Percentiles rank a stretch among this genome's conserved stretches.
These are phyloP conservation scores for Chionoecetes opilio DNA, from an alignment of 1,140 invertebrate genomes.

Conservation along the genomic window DNA sequence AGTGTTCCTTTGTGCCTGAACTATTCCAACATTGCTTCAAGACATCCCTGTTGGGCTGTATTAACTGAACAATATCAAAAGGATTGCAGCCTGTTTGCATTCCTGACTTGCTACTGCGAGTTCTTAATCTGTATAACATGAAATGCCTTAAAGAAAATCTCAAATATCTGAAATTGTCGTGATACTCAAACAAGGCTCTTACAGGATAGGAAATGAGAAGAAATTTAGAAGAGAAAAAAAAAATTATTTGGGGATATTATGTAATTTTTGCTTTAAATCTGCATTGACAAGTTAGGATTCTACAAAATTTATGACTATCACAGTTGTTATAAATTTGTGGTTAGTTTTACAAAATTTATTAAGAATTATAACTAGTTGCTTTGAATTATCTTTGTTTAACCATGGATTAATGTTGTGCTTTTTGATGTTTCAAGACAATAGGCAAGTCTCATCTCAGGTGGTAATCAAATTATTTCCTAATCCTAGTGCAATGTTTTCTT, in stretches of 20 bases:
- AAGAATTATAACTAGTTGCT: not conserved
- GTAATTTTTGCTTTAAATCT: no score
- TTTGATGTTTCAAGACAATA: constrained; percentile 5
- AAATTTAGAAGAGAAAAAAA: no score
- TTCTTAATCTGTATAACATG: no score
- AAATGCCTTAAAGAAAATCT: no score
- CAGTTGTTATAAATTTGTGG: no score
- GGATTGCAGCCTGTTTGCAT: not conserved
- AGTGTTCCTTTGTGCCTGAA: not conserved
- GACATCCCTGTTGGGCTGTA: not conserved
- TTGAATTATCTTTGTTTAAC: not conserved
- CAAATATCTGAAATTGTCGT: no score
- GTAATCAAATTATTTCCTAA: constrained; percentile 12
- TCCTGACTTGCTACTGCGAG: not conserved
- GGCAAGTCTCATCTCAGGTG: constrained; percentile 48
- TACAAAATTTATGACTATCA: no score
- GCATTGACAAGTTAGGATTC: no score
- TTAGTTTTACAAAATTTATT: no score
- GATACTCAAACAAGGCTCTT: no score
- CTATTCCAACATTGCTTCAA: not conserved
- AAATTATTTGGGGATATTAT: no score
- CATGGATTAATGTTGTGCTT: constrained; percentile 21
- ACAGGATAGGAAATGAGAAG: no score
- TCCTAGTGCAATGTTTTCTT: constrained; percentile 44
- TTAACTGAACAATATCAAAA: not conserved